Conservation (phyloP, 35 echinoderm and acorn worm genomes). For the Stichopus chloronotus region DNA sequence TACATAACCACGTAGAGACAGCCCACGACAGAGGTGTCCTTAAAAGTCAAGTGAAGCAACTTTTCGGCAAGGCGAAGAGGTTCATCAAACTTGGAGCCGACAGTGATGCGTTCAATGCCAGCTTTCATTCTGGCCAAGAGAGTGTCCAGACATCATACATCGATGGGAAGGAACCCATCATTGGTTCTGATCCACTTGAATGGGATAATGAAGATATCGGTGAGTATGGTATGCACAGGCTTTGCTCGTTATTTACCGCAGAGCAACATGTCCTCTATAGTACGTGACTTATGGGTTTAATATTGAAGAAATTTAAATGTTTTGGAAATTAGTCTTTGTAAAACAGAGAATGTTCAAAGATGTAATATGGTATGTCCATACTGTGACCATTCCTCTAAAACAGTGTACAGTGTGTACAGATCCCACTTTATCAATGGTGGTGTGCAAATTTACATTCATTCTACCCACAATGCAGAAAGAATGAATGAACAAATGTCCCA, state of each 20-base stretch:
- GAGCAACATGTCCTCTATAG: neutral
- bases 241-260: neutral
- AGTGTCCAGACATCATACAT: neutral
- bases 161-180: neutral
- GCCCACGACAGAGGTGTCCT: constrained; percentile 80
- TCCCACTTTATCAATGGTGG: too few species aligned
- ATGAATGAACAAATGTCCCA: too few species aligned
- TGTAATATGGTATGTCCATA: too few species aligned
- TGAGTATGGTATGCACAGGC: neutral
- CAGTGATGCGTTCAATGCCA: neutral
- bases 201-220: constrained; percentile 88
- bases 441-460: too few species aligned
- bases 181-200: constrained; percentile 64
- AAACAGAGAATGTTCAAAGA: too few species aligned
- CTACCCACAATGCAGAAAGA: too few species aligned
- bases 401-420: too few species aligned
- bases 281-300: neutral
- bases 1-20: constrained; percentile 78
- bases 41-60: constrained; percentile 70
- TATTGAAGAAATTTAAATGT: too few species aligned
- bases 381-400: too few species aligned
- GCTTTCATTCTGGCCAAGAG: neutral
- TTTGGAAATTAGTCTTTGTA: too few species aligned
- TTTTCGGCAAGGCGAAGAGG: constrained; percentile 83
- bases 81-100: constrained; percentile 63